phyloP scores from a whole-genome alignment of 1,140 invertebrate species.

The Phortica variegata region DNA sequence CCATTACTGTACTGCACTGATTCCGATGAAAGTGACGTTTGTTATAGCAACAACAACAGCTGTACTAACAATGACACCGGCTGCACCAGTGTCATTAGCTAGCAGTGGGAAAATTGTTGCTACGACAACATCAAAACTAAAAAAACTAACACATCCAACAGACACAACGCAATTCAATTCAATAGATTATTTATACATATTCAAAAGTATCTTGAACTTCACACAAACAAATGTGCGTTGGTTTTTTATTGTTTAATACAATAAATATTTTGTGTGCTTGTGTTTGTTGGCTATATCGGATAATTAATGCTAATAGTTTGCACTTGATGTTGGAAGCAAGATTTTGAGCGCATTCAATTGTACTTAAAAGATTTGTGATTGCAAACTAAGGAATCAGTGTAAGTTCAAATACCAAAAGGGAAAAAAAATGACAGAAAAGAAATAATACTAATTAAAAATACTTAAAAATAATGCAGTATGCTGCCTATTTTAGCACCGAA shows the following conservation, averaged over 20 bases:
- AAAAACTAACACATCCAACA: conserved; percentile 14
- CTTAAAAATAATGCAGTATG: no score
- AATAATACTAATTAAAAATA: conserved; percentile 6
- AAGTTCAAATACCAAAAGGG: conserved; percentile 34
- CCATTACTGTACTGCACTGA: conserved; percentile 54
- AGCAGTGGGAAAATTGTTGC: conserved; percentile 29
- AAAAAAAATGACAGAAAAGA: background rate
- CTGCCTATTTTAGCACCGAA: no score
- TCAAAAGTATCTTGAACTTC: no score
- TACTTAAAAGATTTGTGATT: conserved; percentile 10
- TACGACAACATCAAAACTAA: conserved; percentile 18
- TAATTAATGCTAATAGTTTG: no score
- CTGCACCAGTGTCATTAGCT: conserved; percentile 43
- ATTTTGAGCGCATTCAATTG: background rate
- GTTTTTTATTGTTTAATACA: conserved; percentile 6
- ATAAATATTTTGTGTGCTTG: conserved; percentile 6
- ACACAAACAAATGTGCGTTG: conserved; percentile 3
- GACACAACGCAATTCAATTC: background rate
- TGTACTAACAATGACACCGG: conserved; percentile 28
- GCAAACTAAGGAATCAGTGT: conserved; percentile 35
- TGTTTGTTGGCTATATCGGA: no score
- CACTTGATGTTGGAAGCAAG: background rate
- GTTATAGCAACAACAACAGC: conserved; percentile 28
- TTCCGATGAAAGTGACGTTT: conserved; percentile 45
- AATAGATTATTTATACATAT: no score